Percentiles rank a stretch among this genome's conserved stretches.
phyloP scores from a whole-genome alignment of 1,140 invertebrate species.

The Leptopilina boulardi region DNA sequence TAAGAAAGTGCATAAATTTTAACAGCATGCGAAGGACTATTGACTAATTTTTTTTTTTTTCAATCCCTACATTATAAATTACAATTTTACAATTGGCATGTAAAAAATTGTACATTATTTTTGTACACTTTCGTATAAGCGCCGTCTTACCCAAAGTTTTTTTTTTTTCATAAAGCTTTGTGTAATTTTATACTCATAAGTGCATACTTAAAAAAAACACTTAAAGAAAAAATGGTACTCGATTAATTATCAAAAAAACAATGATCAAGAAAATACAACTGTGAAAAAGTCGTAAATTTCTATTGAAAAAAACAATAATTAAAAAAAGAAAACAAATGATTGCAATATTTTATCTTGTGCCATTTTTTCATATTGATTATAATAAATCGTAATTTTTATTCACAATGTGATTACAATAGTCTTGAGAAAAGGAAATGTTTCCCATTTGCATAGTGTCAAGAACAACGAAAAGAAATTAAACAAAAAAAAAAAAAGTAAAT shows the following conservation, averaged over 20 bases:
- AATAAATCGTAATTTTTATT: not conserved
- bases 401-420: not conserved
- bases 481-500: not conserved
- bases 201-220: constrained; percentile 49
- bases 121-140: constrained; percentile 52
- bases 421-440: constrained; percentile 4
- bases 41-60: constrained; percentile 42
- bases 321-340: not conserved
- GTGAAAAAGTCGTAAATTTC: not conserved
- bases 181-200: constrained; percentile 38
- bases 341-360: not conserved
- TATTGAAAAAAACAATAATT: not conserved
- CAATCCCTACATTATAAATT: constrained; percentile 47
- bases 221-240: constrained; percentile 40
- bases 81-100: constrained; percentile 67
- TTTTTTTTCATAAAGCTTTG: constrained; percentile 17
- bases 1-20: constrained; percentile 64
- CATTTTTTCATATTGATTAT: not conserved
- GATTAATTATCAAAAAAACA: constrained; percentile 23
- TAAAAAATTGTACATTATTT: constrained; percentile 68
- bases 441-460: too few relatives aligned
- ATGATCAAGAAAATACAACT: constrained; percentile 14
- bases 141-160: not conserved
- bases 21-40: constrained; percentile 57
- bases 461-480: not conserved